Conservation (phyloP, 2,113 vertebrate species). For the Riparia riparia region DNA sequence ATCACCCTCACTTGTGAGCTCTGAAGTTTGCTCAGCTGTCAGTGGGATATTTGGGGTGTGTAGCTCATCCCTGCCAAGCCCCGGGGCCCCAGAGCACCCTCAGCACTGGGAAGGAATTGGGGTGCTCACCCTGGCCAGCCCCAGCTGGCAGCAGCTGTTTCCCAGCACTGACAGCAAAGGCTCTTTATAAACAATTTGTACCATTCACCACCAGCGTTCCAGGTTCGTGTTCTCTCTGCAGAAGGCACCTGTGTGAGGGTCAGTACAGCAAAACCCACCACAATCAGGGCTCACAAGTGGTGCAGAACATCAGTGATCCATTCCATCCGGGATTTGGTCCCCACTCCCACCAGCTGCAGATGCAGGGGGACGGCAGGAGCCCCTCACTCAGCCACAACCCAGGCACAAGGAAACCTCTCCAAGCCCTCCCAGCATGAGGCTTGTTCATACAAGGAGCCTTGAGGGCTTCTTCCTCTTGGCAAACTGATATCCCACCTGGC, state of each 20-base stretch:
- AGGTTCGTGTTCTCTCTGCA: neutral
- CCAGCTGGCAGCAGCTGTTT: neutral
- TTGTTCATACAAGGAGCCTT: neutral
- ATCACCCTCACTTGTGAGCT: conserved; percentile 31
- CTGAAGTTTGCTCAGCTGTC: conserved; percentile 61
- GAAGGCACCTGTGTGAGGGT: neutral
- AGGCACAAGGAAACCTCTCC: neutral
- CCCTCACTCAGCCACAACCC: neutral
- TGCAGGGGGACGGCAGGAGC: fast-evolving
- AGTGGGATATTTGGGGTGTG: neutral
- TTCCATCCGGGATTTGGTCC: fast-evolving
- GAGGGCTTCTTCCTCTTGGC: neutral
- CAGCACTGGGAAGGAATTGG: neutral
- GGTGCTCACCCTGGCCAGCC: neutral
- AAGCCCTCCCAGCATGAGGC: neutral
- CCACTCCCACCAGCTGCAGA: neutral
- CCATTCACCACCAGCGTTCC: neutral
- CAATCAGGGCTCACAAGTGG: neutral
- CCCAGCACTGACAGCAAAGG: neutral
- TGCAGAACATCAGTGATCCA: neutral
- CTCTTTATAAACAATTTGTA: neutral
- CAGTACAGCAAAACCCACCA: neutral
- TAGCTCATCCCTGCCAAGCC: neutral
- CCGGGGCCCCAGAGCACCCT: neutral
- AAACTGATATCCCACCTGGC: neutral